These are phyloP conservation scores for Siderastrea radians DNA, from an alignment of 92 coral and sea anemone genomes.

Conservation along the genomic window DNA sequence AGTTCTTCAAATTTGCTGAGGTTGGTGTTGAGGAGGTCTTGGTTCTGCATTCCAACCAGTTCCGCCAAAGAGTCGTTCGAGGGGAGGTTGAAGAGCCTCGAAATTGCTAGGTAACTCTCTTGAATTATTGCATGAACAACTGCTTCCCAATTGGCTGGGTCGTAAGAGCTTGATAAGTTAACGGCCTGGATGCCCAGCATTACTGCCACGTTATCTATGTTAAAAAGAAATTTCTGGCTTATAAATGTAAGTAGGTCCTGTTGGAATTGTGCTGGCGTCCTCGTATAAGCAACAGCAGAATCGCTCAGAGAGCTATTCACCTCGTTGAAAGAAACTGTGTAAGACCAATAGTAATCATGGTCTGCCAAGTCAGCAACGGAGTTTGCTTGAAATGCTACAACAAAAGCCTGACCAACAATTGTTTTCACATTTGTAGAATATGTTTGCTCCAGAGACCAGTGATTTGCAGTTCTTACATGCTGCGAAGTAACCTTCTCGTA, in stretches of 20 bases:
- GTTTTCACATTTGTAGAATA: neutral
- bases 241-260: slow-evolving; percentile 16
- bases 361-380: neutral
- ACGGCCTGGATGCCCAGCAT: slow-evolving; percentile 1
- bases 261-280: slow-evolving; percentile 10
- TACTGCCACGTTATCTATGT: slow-evolving; percentile 27
- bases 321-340: slow-evolving; percentile 16
- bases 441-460: slow-evolving; percentile 2
- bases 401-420: neutral
- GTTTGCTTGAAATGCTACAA: no score
- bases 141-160: slow-evolving; percentile 47
- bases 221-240: slow-evolving; percentile 16
- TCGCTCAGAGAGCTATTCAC: neutral
- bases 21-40: slow-evolving; percentile 59
- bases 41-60: slow-evolving; percentile 41
- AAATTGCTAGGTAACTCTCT: slow-evolving; percentile 40
- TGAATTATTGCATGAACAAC: slow-evolving; percentile 39
- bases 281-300: rapidly evolving
- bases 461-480: neutral
- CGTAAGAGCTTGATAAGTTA: slow-evolving; percentile 20
- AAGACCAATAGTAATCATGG: slow-evolving; percentile 60
- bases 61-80: slow-evolving; percentile 63
- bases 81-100: slow-evolving; percentile 38
- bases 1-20: slow-evolving; percentile 44
- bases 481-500: slow-evolving; percentile 3